Base-by-base conservation (phyloP, 2,888 invertebrate genomes). In the Mythimna albipuncta region DNA sequence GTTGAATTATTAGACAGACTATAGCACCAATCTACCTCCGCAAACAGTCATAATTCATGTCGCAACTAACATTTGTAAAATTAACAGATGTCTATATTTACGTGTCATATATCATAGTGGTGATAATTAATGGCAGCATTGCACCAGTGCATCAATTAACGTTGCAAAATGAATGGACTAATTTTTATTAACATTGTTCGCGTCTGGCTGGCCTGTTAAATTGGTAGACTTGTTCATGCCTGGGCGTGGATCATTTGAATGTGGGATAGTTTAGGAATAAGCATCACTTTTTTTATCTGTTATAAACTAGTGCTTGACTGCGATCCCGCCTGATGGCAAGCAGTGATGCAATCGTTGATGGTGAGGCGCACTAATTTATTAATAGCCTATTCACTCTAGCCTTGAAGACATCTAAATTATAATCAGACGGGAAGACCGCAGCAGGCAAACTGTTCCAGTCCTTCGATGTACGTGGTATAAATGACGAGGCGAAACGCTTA, bases 21-120 rank as follows among this genome's bases (percentile, higher is more conserved):
- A 26, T 26, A 26, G 26, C 26, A 26, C 11, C 41, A 44, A 55
- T 50, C 58, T 73, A 82, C 64, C 68, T 77, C 57, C 21, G 21
- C 21, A 50, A 55, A 52, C 50, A 21, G 44, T 10, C 35, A 73
- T 80, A 79, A 82, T 55, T 80, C 61, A 80, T 80, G 81, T 69
- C 81, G n/a, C 77, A 81, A 62, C 72, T 57, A 59, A 79, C 69
- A 80, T 81, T 82, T 69, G 87, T 79, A 85, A 75, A 86, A 81
- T 85, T 74, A 83, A 83, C 75, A 75, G 72, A 75, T 76, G 73
- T 85, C 86, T 85, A 83, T 86, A 83, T 86, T 81, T 75, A 84
- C 68, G 78, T 75, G 75, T 67, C 70, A 59, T 77, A 84, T 84
- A 83, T 82, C 84, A 83, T 81, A 79, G 75, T 65, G 67, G 55